phyloP scores from a whole-genome alignment of 2,888 invertebrate genomes.

The Spilarctia lutea region DNA sequence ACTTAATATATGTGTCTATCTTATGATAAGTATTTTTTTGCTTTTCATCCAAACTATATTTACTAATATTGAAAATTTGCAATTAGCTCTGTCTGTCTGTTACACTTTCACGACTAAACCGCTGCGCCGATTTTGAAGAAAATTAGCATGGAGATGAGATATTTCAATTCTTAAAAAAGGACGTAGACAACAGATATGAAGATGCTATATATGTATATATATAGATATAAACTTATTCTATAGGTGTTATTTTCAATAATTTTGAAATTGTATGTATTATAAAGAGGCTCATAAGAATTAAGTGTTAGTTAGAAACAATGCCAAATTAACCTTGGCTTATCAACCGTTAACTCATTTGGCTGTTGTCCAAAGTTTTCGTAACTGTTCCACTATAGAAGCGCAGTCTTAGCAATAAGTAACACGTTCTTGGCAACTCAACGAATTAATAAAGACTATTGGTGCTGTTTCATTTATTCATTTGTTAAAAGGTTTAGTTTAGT shows the following conservation, averaged over 20 bases:
- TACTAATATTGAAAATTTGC: too few species aligned
- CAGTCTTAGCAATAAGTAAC: constrained; percentile 57
- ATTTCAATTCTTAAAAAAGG: too few species aligned
- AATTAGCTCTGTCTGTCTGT: too few species aligned
- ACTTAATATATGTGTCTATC: too few species aligned
- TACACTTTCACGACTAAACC: too few species aligned
- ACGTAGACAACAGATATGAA: too few species aligned
- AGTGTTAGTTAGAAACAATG: constrained; percentile 61
- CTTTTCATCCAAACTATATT: too few species aligned
- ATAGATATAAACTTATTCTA: too few species aligned
- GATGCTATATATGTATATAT: background rate
- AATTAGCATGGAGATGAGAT: too few species aligned
- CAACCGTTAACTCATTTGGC: constrained; percentile 78
- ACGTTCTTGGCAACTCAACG: constrained; percentile 57
- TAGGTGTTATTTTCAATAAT: too few species aligned
- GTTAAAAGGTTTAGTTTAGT: background rate
- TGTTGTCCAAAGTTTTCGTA: constrained; percentile 62
- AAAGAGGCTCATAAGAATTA: constrained; percentile 47
- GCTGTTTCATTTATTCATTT: constrained; percentile 35
- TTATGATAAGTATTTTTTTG: too few species aligned
- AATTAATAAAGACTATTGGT: constrained; percentile 46
- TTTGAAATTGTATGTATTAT: background rate
- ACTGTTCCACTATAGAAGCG: constrained; percentile 47
- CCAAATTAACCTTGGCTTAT: constrained; percentile 75
- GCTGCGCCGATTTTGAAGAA: too few species aligned